Evolutionary conservation across 2,888 invertebrate species (phyloP), one percentile per base, ranked within the genome.

Genomic region (Chrysolina americana): DNA sequence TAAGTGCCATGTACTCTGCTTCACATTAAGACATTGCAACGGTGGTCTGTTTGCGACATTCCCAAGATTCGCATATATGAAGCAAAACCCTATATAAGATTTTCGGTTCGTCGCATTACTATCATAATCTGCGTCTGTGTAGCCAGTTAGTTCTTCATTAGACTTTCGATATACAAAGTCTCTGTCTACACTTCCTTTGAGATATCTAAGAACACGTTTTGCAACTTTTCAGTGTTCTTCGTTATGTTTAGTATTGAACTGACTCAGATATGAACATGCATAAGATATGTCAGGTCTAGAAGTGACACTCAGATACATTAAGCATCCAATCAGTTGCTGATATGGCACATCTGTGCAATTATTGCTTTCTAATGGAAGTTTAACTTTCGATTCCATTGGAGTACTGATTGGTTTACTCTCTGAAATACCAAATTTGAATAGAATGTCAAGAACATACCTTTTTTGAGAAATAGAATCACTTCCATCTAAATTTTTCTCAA

Each of bases 281-380:
- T 17, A n/a, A 15, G 13, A 15, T 13, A 44, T 19, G 19, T 50
- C 50, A 15, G 44, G 44, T 44, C 44, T 44, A 44, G 44, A 75
- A 65, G 8, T 36, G 36, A 36, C 8, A 8, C 36, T 36, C 8
- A 36, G 8, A 36, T 36, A 8, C 36, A 36, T 36, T 8, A 36
- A 36, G 36, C 36, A 36, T 36, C 36, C 36, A 36, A 36, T 36
- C 0, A 36, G 36, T 36, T 36, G 36, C 8, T 36, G 8, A 8
- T 36, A 36, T 6, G 36, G 36, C 64, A 66, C 73, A 63, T 78
- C 71, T 66, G 72, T 71, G 68, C 65, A 72, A 17, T 63, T n/a
- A 44, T 28, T 56, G 10, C 17, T 68, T 13, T 63, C 36, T 8
- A 36, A 36, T 8, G 4, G 36, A 6, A 36, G 36, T 36, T 36